These are phyloP conservation scores for Elachura formosa DNA, from an alignment of 2,113 vertebrate genomes.

Conservation along the genomic window DNA sequence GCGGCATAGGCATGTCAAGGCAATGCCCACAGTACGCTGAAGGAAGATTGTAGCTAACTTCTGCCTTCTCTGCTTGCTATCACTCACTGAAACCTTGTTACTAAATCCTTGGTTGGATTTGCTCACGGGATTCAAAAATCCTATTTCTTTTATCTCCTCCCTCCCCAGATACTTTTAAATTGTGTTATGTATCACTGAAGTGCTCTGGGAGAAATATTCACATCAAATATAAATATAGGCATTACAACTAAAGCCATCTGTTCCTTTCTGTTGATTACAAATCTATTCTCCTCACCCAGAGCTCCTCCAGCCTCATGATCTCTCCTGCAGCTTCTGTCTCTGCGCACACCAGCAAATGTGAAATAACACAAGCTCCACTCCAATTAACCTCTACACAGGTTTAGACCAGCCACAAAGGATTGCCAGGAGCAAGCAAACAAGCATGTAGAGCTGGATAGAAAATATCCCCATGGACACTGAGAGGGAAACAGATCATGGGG, in stretches of 20 bases:
- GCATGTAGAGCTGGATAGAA: neutral
- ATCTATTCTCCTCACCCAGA: neutral
- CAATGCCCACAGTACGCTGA: neutral
- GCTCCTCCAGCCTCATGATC: neutral
- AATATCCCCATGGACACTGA: neutral
- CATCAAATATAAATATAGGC: neutral
- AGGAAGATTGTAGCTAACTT: neutral
- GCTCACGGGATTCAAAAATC: rapidly evolving
- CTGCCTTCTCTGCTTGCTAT: neutral
- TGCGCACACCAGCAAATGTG: neutral
- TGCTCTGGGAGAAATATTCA: neutral
- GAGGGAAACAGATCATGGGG: neutral
- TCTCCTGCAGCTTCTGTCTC: neutral
- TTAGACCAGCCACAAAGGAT: neutral
- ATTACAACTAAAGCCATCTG: conserved; percentile 15
- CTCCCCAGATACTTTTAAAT: neutral
- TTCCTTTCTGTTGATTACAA: neutral
- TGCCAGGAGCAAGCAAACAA: neutral
- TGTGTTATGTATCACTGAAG: neutral
- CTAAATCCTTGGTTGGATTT: neutral
- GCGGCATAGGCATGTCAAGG: rapidly evolving
- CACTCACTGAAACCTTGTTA: neutral
- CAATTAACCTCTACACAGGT: neutral
- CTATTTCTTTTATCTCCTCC: neutral
- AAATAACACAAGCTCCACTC: neutral